Evolutionary conservation across 2,113 vertebrate species (phyloP), one percentile per base, ranked within the genome.

Genomic region (Coptodon rendalli): DNA sequence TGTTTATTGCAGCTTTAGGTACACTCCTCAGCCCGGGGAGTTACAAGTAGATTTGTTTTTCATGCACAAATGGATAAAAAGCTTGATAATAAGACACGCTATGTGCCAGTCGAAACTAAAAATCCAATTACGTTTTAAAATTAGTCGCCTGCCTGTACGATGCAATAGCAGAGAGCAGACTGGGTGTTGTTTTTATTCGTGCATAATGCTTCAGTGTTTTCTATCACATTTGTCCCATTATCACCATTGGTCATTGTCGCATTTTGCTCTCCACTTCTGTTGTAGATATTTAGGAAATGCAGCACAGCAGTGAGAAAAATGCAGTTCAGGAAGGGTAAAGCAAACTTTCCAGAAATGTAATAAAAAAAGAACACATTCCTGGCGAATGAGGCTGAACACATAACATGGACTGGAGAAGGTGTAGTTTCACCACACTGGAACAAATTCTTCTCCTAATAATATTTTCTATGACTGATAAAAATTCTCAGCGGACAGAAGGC

Each of bases 41-140:
- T 22, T 68, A n/a, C 13, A 85, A 40, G 38, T 79, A 91, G 85
- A 86, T 91, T 89, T 83, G 57, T 83, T 87, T 89, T 89, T 81
- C n/a, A 82, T 88, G 59, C 73, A 43, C 52, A 91, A 89, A 85
- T 86, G n/a, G 85, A 79, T 83, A 78, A 86, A 86, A 80, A 57
- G 34, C 24, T 19, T 22, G 68, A 85, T 88, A 85, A 88, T 66
- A 68, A 73, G 48, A 83, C 45, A 6, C 6, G 29, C 73, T 56
- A 56, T 36, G 61, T 87, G 57, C 45, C 36, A 22, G 63, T 84
- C 38, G 57, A 87, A 89, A 85, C 31, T 43, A 53, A 87, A 93
- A 91, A 89, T 89, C 79, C 86, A 91, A 92, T 92, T 89, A 87
- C 7, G 36, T 87, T 84, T 79, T 73, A 82, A 92, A 68, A 89